Conservation (phyloP, 2,888 invertebrate genomes). For the Petrolisthes manimaculis region DNA sequence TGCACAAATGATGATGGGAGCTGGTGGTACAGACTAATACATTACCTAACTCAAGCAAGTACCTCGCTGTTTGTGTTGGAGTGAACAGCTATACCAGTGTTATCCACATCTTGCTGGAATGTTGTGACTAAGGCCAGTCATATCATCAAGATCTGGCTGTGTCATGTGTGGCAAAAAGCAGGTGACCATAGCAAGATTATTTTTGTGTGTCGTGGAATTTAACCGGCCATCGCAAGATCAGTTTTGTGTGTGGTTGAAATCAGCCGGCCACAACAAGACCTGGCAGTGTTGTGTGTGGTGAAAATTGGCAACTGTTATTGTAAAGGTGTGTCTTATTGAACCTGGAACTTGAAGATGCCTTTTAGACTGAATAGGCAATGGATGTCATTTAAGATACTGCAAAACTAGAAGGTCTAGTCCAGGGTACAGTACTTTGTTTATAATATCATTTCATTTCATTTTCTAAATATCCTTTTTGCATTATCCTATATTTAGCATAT, state of each 20-base stretch:
- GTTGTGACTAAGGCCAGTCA: not conserved
- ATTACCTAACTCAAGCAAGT: no score
- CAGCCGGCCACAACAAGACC: no score
- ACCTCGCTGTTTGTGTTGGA: no score
- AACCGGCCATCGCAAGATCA: no score
- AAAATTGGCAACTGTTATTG: not conserved
- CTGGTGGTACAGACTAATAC: no score
- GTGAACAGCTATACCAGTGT: not conserved
- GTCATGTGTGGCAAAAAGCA: not conserved
- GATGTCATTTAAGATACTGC: not conserved
- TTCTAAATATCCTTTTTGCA: not conserved
- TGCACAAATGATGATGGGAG: no score
- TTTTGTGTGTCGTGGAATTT: no score
- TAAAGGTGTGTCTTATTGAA: not conserved
- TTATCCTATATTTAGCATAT: not conserved
- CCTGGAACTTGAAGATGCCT: not conserved
- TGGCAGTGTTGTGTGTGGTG: no score
- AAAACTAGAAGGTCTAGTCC: not conserved
- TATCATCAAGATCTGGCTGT: not conserved
- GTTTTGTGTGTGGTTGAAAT: no score
- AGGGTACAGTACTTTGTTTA: not conserved
- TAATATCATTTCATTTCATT: not conserved
- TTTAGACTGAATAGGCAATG: not conserved
- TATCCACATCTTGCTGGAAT: not conserved
- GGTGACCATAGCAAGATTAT: no score